Percentiles rank a stretch among this genome's conserved stretches.
Evolutionary conservation across 2,113 vertebrate genomes (phyloP).

Genomic region (Hiodon tergisus): DNA sequence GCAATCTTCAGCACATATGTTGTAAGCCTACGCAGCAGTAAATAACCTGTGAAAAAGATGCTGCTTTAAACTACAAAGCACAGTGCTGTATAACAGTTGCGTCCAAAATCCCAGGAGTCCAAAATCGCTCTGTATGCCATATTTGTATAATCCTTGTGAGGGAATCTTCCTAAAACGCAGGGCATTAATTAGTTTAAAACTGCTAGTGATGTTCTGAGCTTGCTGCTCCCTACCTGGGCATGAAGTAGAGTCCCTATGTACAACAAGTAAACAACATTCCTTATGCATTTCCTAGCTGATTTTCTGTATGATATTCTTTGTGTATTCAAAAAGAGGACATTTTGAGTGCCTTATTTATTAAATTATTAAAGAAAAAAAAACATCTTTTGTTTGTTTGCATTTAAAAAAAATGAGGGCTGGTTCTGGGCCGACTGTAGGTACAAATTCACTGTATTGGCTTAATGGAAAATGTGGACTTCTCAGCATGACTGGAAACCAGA

Average conservation of each 20-base stretch:
- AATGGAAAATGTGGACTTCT: neutral
- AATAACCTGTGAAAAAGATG: neutral
- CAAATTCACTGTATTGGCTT: constrained; percentile 4
- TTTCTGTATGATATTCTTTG: neutral
- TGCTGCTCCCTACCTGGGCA: neutral
- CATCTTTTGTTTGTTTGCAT: constrained; percentile 11
- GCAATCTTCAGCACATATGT: neutral
- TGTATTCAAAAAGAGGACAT: constrained; percentile 22
- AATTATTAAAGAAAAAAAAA: constrained; percentile 19
- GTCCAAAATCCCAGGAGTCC: neutral
- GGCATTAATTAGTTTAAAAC: neutral
- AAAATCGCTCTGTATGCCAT: neutral
- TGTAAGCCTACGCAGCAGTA: neutral
- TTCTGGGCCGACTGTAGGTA: neutral
- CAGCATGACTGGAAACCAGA: neutral
- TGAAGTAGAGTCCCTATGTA: neutral
- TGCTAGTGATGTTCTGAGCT: neutral
- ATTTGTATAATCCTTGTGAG: neutral
- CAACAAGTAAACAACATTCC: neutral
- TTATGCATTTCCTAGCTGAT: constrained; percentile 2
- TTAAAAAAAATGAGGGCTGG: neutral
- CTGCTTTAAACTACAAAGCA: neutral
- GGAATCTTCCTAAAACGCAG: neutral
- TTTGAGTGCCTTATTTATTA: constrained; percentile 51
- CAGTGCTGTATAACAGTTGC: neutral